Conservation (phyloP, 1,140 invertebrate genomes). For the Drosophila truncata region DNA sequence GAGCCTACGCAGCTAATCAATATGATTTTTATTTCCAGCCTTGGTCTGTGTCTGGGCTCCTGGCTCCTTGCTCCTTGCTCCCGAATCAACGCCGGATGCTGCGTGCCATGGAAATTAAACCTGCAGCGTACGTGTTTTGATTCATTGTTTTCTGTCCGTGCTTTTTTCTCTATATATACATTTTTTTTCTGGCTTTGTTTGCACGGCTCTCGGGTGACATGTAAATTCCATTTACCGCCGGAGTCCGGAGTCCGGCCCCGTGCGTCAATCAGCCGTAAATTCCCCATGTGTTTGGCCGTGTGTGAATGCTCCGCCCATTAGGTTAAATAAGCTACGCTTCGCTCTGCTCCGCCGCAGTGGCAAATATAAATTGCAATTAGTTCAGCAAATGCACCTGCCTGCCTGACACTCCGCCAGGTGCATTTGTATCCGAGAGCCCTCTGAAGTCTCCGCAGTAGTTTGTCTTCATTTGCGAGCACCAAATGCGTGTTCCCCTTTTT, state of each 20-base stretch:
- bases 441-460: slow-evolving; percentile 56
- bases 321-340: slow-evolving; percentile 55
- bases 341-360: slow-evolving; percentile 26
- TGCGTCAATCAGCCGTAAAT: slow-evolving; percentile 63
- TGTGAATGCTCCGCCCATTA: slow-evolving; percentile 33
- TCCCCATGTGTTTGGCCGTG: slow-evolving; percentile 14
- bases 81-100: slow-evolving; percentile 78
- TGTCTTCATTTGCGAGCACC: slow-evolving; percentile 67
- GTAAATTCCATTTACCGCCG: slow-evolving; percentile 56
- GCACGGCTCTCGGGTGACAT: slow-evolving; percentile 33
- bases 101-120: slow-evolving; percentile 75
- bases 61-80: slow-evolving; percentile 7
- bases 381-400: slow-evolving; percentile 41
- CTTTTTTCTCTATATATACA: neutral
- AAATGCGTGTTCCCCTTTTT: slow-evolving; percentile 20
- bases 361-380: slow-evolving; percentile 71
- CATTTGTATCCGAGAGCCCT: slow-evolving; percentile 51
- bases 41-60: slow-evolving; percentile 8
- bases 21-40: slow-evolving; percentile 67
- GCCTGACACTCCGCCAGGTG: slow-evolving; percentile 52
- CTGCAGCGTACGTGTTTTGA: slow-evolving; percentile 54
- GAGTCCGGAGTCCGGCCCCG: slow-evolving; percentile 15
- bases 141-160: slow-evolving; percentile 45
- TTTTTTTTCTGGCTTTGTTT: slow-evolving; percentile 21
- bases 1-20: slow-evolving; percentile 65